These are phyloP conservation scores for Caenorhabditis latens DNA, from an alignment of 1,140 invertebrate genomes.

Conservation along the genomic window DNA sequence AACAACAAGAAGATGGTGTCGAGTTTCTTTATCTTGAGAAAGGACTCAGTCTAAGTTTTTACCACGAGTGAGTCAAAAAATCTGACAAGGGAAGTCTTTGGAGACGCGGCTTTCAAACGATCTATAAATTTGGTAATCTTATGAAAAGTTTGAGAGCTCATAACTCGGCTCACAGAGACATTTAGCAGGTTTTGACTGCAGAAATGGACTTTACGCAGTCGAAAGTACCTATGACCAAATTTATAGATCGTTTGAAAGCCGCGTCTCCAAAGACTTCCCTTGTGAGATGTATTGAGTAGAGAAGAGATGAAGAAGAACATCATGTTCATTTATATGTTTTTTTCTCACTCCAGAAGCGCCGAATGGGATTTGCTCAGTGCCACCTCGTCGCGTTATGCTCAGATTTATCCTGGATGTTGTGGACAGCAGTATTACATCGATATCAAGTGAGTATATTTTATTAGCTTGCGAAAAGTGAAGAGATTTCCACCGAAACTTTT, in stretches of 20 bases:
- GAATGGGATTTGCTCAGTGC: slow-evolving; percentile 91
- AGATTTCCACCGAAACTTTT: no score
- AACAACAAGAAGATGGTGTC: slow-evolving; percentile 71
- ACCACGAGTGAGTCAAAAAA: slow-evolving; percentile 69
- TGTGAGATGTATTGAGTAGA: background rate
- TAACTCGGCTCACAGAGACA: no score
- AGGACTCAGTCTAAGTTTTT: slow-evolving; percentile 75
- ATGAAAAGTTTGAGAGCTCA: no score
- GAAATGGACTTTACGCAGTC: no score
- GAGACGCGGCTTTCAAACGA: no score
- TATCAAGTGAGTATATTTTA: slow-evolving; percentile 7
- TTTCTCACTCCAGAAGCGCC: slow-evolving; percentile 82
- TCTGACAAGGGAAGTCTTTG: no score
- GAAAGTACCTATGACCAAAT: no score
- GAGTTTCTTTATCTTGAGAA: slow-evolving; percentile 73
- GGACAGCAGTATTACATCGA: slow-evolving; percentile 80
- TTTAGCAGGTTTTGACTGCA: no score
- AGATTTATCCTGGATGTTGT: slow-evolving; percentile 77
- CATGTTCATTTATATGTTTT: slow-evolving; percentile 30
- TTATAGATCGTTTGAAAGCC: no score
- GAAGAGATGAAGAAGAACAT: background rate
- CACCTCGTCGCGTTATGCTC: slow-evolving; percentile 69
- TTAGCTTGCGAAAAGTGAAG: background rate
- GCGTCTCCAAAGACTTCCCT: no score
- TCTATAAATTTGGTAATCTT: no score